Base-by-base conservation (phyloP, 1,140 invertebrate genomes). In the Arion vulgaris region DNA sequence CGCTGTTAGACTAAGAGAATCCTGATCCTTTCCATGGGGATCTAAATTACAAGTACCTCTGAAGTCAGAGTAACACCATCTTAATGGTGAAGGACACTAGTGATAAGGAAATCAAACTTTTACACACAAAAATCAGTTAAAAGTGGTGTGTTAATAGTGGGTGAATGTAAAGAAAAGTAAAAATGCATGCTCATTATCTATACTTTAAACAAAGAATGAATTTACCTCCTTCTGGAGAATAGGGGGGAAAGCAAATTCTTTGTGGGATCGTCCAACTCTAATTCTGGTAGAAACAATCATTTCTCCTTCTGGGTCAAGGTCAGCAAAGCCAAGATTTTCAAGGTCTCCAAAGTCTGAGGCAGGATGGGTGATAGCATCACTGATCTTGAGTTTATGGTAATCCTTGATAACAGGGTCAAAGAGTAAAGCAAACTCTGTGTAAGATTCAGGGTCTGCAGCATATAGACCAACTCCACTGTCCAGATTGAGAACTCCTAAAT, bases 261-360 rank as follows among this genome's bases (percentile, higher is more conserved):
- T 79, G 49, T 81, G 83, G 49, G 78, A 85, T 28, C 90, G 83
- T 0, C 84, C 87, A 49, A 86, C 84, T 19, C 89, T 84, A 51
- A 91, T 86, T 15, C 89, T 71, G 53, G 86, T 87, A 5, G 88
- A 90, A n/a, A 87, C 49, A 39, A 90, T 87, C 45, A 86, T 80
- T 41, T 88, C 83, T 53, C 81, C 80, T 45, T 93, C 93, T n/a
- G 98, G 97, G 93, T 91, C 90, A 45, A 90, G 83, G 78, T 89
- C 84, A 71, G 83, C 82, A 45, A 85, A 85, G 28, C 68, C 83
- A 26, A 89, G 83, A 32, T 88, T 85, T 88, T 95, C 95, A 85
- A 99, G 95, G 85, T 99, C 97, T 89, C 98, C 98, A 93, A 97
- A 98, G 93, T 98, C 96, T 92, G 95, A 95, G 39, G 95, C 93